Base-by-base conservation (phyloP, 2,888 invertebrate species). In the Lasioglossum pauxillum region DNA sequence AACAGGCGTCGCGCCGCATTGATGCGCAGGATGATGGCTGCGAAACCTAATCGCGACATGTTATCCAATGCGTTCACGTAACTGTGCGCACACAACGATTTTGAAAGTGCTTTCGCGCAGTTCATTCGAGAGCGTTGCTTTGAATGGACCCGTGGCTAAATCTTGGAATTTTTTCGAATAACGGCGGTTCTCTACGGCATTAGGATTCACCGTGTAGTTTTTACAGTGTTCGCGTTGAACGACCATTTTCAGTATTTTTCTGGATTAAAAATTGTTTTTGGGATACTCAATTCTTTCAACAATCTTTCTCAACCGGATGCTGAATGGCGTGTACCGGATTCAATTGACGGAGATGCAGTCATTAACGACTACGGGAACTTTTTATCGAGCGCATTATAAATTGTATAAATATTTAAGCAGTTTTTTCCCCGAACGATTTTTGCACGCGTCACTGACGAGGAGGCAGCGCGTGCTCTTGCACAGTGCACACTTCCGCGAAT, bases 11-110 rank as follows among this genome's bases (percentile, higher is more conserved):
- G 60, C 3, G 23, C 4, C 8, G 71, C 12, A 44, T 57, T 27
- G 27, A 53, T 19, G 46, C 0, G n/a, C 73, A 64, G n/a, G n/a
- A 46, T 46, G 27, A 10, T 5, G 53, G 16, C 46, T 49, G 35
- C 5, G 49, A 69, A 12, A 12, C 19, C 38, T 46, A 44, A 46
- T 27, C n/a, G 64, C 44, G 60, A 35, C 46, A 1, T 8, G 27
- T 74, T 64, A 74, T 46, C 74, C 16, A 46, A 46, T 23, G 8
- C 23, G 46, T 79, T 74, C 19, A 79, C 64, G 79, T 64, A 73
- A 79, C 44, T 19, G 31, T n/a, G n/a, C 27, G 10, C 38, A n/a
- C 64, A 79, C 72, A 79, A 35, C 57, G 60, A 79, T 60, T 79
- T 79, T 79, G 41, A 60, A 73, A 79, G 44, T 44, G 19, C 5